Evolutionary conservation across 2,797 vertebrate genomes (phyloP), one percentile per base, ranked within the genome.

Genomic region (Catamblyrhynchus diadema): DNA sequence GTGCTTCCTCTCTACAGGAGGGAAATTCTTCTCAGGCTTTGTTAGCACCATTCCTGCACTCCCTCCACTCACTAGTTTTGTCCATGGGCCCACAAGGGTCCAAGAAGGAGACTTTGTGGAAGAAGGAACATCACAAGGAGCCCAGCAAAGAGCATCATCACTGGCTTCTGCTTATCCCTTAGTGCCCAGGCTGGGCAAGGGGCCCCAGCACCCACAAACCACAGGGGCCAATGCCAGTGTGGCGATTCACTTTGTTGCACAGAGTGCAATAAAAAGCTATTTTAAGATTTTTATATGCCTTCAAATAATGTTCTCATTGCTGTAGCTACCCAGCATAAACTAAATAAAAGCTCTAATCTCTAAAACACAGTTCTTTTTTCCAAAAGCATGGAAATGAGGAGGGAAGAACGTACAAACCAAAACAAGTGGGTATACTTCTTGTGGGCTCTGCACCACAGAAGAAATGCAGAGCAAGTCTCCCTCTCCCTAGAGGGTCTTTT

Each of bases 401-500:
- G 23, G 74, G 59, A 73, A 86, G 86, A 82, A 86, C 10, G 60
- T 22, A 64, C 95, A 96, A 96, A 67, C 24, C 59, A 86, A 95
- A 97, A 94, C 80, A 95, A 96, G 92, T 8, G 21, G 77, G 81
- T 93, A 70, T 90, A 72, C 83, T 93, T 93, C 92, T 94, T 93
- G 82, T 86, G 86, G 89, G 90, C 96, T 90, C 85, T 88, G 80
- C 88, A 67, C 70, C 88, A 86, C 51, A 53, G 92, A 91, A 67
- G 78, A 96, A 96, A 97, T 92, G 85, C 86, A 97, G 97, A 96
- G 91, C 90, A 95, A 92, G 84, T 78, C 66, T 81, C 95, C 62
- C 80, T 90, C 67, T 96, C 95, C 94, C 94, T 71, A 74, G 96
- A 95, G 95, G 42, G 94, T 53, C 81, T 91, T 96, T 94, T 94